Evolutionary conservation across 2,113 vertebrate species (phyloP).

Genomic region (Trochalopteron elliotii): DNA sequence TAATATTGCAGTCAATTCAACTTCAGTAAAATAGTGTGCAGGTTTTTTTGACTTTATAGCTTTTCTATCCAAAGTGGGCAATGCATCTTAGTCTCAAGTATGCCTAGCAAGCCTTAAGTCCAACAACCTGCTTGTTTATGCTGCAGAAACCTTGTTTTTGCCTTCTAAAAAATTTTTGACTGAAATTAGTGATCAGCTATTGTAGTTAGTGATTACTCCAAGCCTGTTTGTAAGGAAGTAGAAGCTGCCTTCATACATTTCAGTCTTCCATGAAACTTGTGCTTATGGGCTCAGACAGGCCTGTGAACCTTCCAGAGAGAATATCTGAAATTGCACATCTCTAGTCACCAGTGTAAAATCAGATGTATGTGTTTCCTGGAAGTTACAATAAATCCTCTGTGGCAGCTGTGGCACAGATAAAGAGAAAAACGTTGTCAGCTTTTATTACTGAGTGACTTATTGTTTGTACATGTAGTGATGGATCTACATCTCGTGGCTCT

Average conservation of each 20-base stretch:
- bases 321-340: not conserved
- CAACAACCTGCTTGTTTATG: not conserved
- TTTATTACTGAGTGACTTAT: not conserved
- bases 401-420: not conserved
- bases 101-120: not conserved
- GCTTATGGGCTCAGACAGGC: not conserved
- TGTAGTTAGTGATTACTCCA: not conserved
- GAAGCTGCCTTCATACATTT: not conserved
- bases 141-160: not conserved
- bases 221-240: not conserved
- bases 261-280: not conserved
- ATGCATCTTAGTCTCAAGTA: not conserved
- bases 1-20: not conserved
- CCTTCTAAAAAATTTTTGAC: not conserved
- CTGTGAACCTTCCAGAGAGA: not conserved
- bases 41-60: not conserved
- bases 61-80: not conserved
- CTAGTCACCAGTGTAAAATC: not conserved
- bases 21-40: not conserved
- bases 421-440: not conserved
- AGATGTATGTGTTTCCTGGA: not conserved
- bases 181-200: not conserved
- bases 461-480: not conserved
- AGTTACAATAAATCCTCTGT: not conserved
- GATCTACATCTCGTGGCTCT: not conserved